Evolutionary conservation across 2,888 invertebrate genomes (phyloP), one percentile per base, ranked within the genome.

Genomic region (Dasypogon diadema): DNA sequence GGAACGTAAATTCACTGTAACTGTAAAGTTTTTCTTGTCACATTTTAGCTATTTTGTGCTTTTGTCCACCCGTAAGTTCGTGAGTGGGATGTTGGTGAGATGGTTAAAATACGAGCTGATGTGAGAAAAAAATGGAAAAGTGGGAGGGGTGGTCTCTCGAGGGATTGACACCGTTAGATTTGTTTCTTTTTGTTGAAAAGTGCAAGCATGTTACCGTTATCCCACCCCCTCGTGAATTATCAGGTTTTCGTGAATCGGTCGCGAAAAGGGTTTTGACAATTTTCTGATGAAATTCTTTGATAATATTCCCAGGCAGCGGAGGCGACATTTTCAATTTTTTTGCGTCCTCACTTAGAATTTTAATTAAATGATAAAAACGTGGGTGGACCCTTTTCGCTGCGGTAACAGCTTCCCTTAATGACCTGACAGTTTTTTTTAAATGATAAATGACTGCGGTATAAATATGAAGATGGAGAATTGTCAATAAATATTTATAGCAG

Each of bases 361-460:
- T 75, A 75, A 75, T 75, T 75, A 75, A 75, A 75, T 65, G 75
- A 75, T 75, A 65, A 75, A 74, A 56, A 75, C 63, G 65, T 54
- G 75, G 68, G 51, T 34, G 26, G 24, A 30, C 46, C 60, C 37
- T 42, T 16, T 37, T 42, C 21, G n/a, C 8, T 37, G n/a, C 54
- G 16, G 26, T 48, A 12, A 42, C 26, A 3, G 65, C 5, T 14
- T 48, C 26, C 30, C 37, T 8, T 12, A 24, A 14, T 26, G 65
- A 48, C 22, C 46, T 24, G 24, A 26, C 65, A 14, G 46, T 3
- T 65, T 68, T 46, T 18, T 24, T 42, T 42, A 12, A 12, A 12
- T 42, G 42, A 42, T 42, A 42, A 12, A 42, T 42, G 42, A 42
- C 1, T 1, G n/a, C n/a, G n/a, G n/a, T n/a, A n/a, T n/a, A n/a